Base-by-base conservation (phyloP, 2,888 invertebrate species). In the Amblyjoppa proteus region DNA sequence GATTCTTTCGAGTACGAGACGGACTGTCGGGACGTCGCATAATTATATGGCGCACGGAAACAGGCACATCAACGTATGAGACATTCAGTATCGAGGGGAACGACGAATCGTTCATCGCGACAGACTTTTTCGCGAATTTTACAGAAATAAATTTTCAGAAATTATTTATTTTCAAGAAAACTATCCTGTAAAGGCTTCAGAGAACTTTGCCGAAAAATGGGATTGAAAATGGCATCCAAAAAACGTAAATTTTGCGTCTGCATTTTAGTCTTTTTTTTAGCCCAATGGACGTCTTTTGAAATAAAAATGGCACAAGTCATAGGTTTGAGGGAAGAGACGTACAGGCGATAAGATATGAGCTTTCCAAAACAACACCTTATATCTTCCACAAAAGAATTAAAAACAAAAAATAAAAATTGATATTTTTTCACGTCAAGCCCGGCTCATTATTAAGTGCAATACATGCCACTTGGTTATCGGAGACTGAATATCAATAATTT, bases 401-500 rank as follows among this genome's bases (percentile, higher is more conserved):
- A n/a, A 53, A 53, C 16, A 7, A 56, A 56, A 56, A 56, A 25
- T 1, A 61, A 16, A 31, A 61, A 61, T 31, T n/a, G n/a, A 61
- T 61, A 0, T 16, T 61, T 34, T 34, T 31, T 34, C 28, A 31
- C 61, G 31, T 28, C 28, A 34, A 34, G 31, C 20, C 38, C 11
- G 13, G 31, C 16, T 34, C 5, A 73, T 73, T 58, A 73, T 45
- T 68, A 20, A n/a, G 38, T 13, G 25, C 58, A 58, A 41, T 25
- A 41, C 20, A 41, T 13, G 58, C 25, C 25, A 58, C 34, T 58
- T 41, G 58, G 4, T 49, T 75, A 31, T 75, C 31, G 61, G 49
- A 16, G 74, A 74, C 28, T 74, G 4, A 16, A 53, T 69, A 81
- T 74, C 16, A 51, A 77, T 73, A 34, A 77, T 81, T 74, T 28